Base-by-base conservation (phyloP, 64 coral and sea anemone genomes). In the Actinia tenebrosa region DNA sequence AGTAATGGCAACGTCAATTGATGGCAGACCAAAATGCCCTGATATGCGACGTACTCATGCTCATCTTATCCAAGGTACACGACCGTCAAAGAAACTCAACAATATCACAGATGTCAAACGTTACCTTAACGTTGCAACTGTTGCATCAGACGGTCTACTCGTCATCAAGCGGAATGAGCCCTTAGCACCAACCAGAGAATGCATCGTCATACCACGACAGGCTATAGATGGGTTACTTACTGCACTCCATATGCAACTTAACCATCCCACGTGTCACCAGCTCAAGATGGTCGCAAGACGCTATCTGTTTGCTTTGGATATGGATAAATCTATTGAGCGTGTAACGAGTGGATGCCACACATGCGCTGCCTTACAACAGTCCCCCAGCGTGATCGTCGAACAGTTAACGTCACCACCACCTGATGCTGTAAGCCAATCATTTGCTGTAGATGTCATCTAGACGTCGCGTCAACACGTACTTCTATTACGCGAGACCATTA, bases 401-500 rank as follows among this genome's bases (percentile, higher is more conserved):
- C 90, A 92, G 89, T 91, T 53, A 25, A 86, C 85, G 22, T 83
- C 27, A 44, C 79, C 58, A 11, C 85, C 78, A 87, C 63, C 86
- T 44, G 78, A 87, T 10, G 85, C 60, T 16, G 60, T 92, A 25
- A 85, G 86, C 42, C 22, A 20, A 50, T 92, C 79, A 13, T 88
- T 92, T 45, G 90, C 90, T 53, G 84, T 71, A 19, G 89, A 91
- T 52, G 85, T 91, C 75, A 86, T 86, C 52, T 87, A 91, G 63
- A 77, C 84, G 8, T 86, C 84, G n/a, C 66, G 84, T 42, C 89
- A 91, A 44, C 71, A 87, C 2, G 86, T 91, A 54, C 56, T 91
- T 14, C 84, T 91, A 22, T 27, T 91, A 26, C 84, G 89, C 16
- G 71, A 82, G 37, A 10, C 62, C 79, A 82, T 91, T 0, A 91